Conservation (phyloP, 2,797 vertebrate genomes). For the Steatocranus sp. region DNA sequence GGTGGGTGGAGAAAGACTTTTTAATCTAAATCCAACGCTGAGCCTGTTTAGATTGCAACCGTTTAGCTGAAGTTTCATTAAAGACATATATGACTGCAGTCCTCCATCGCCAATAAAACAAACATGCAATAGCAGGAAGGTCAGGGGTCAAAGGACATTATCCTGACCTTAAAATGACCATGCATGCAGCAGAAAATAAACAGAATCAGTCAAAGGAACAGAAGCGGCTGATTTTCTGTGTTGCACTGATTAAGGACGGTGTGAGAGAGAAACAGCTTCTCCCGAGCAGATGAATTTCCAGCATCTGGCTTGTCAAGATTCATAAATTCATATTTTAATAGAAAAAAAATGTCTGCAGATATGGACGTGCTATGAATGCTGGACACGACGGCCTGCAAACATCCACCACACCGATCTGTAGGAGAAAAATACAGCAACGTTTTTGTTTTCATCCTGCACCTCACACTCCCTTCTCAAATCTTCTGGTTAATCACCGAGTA, state of each 20-base stretch:
- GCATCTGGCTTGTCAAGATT: slow-evolving; percentile 11
- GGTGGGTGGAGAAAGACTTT: slow-evolving; percentile 8
- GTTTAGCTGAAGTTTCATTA: slow-evolving; percentile 18
- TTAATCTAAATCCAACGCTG: slow-evolving; percentile 32
- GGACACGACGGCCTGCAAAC: neutral
- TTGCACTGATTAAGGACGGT: neutral
- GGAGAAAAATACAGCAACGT: neutral
- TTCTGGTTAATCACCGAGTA: slow-evolving; percentile 50
- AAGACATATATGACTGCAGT: neutral
- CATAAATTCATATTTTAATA: slow-evolving; percentile 45
- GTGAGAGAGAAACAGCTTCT: neutral
- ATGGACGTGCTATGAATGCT: slow-evolving; percentile 13
- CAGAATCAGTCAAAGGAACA: neutral
- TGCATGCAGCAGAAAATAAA: neutral
- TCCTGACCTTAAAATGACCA: slow-evolving; percentile 37
- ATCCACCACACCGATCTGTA: neutral
- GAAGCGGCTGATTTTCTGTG: neutral
- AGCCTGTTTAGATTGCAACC: slow-evolving; percentile 8
- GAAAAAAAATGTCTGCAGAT: neutral
- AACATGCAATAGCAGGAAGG: slow-evolving; percentile 8
- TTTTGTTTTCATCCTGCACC: slow-evolving; percentile 7
- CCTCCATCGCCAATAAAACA: slow-evolving; percentile 21
- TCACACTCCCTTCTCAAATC: slow-evolving; percentile 9
- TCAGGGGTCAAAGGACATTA: slow-evolving; percentile 41
- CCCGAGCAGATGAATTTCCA: neutral